These are phyloP conservation scores for Tromatobia lineatoria DNA, from an alignment of 2,888 invertebrate species.

Conservation along the genomic window DNA sequence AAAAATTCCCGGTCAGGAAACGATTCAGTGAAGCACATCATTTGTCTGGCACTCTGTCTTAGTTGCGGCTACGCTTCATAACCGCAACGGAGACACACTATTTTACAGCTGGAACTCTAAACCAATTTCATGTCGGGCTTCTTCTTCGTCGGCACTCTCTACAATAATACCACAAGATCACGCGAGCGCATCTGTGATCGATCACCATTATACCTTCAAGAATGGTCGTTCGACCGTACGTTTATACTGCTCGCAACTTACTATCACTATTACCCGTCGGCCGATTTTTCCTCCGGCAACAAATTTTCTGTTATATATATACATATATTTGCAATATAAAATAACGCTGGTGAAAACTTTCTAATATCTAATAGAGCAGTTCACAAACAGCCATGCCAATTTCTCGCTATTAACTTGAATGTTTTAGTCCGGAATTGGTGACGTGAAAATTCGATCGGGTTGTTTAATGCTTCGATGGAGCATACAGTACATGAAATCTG, in stretches of 20 bases:
- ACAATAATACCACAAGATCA: conserved; percentile 24
- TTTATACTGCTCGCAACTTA: too few species aligned
- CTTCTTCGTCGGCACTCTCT: conserved; percentile 15
- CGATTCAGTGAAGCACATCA: conserved; percentile 74
- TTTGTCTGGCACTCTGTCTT: conserved; percentile 68
- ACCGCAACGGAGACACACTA: conserved; percentile 34
- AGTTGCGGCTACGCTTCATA: conserved; percentile 64
- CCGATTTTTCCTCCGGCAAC: background rate
- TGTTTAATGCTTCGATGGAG: conserved; percentile 5
- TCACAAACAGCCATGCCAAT: background rate
- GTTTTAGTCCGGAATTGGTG: background rate
- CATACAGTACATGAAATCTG: background rate
- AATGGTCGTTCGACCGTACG: background rate
- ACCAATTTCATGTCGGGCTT: conserved; percentile 52
- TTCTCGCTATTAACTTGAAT: background rate
- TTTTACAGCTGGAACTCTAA: conserved; percentile 54
- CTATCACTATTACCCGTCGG: background rate
- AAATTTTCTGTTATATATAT: background rate
- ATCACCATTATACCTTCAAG: conserved; percentile 4
- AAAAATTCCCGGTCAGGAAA: conserved; percentile 78
- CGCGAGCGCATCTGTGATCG: conserved; percentile 41
- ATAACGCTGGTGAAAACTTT: background rate
- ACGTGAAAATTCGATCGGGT: conserved; percentile 1
- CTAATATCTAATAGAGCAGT: conserved; percentile 6
- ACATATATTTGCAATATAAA: background rate